Evolutionary conservation across 1,140 invertebrate genomes (phyloP).

Genomic region (Sminthurides bifidus): DNA sequence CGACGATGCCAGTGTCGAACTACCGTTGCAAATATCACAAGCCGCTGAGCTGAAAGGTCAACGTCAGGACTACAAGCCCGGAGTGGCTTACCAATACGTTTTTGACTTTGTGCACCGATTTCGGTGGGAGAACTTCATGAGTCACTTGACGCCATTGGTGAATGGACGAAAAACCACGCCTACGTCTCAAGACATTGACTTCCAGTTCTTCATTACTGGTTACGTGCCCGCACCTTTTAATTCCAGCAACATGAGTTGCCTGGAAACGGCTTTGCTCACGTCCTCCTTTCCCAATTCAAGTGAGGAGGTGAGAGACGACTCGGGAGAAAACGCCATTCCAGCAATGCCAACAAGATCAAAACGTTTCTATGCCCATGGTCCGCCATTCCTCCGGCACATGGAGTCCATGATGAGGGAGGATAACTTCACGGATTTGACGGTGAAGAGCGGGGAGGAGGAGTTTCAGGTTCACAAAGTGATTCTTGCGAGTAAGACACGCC

Average conservation of each 20-base stretch:
- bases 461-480: constrained; percentile 22
- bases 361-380: constrained; percentile 1
- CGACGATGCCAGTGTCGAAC: constrained; percentile 16
- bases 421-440: constrained; percentile 20
- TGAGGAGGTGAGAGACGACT: background rate
- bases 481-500: constrained; percentile 16
- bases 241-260: constrained; percentile 1
- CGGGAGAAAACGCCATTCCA: background rate
- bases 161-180: background rate
- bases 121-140: constrained; percentile 8
- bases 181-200: constrained; percentile 12
- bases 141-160: constrained; percentile 4
- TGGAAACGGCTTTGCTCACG: background rate
- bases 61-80: background rate
- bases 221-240: constrained; percentile 4
- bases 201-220: constrained; percentile 23
- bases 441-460: constrained; percentile 25
- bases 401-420: constrained; percentile 12
- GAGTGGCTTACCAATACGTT: background rate
- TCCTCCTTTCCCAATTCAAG: background rate
- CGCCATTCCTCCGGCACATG: constrained; percentile 17
- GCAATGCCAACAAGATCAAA: background rate
- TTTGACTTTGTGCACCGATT: constrained; percentile 11
- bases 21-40: constrained; percentile 20
- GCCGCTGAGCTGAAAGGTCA: background rate